Conservation (phyloP, 2,113 vertebrate species). For the Hydrolagus affinis region DNA sequence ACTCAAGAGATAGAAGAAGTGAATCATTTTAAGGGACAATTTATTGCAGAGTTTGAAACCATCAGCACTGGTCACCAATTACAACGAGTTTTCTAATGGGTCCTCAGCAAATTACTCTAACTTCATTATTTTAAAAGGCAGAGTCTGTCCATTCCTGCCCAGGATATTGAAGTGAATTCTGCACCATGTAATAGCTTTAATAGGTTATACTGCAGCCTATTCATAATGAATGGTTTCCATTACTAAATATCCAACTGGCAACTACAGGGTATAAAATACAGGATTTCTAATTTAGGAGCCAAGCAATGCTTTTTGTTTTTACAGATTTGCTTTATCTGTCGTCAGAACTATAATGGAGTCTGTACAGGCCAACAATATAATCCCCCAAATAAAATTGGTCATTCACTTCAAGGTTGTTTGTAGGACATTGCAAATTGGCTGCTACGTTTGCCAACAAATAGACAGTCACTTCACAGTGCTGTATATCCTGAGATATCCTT, state of each 20-base stretch:
- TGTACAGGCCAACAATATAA: too few relatives aligned
- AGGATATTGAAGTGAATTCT: background rate
- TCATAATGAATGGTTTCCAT: background rate
- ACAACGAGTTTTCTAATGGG: background rate
- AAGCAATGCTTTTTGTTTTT: background rate
- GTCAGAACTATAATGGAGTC: too few relatives aligned
- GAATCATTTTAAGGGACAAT: constrained; percentile 11
- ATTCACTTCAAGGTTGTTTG: too few relatives aligned
- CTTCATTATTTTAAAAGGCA: constrained; percentile 18
- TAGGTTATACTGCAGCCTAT: background rate
- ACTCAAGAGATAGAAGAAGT: background rate
- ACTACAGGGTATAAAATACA: background rate
- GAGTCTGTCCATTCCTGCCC: background rate
- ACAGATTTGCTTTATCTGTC: background rate
- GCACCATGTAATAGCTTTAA: background rate
- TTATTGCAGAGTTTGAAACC: constrained; percentile 3
- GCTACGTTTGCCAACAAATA: too few relatives aligned
- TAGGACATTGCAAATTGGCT: too few relatives aligned
- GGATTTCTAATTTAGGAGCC: background rate
- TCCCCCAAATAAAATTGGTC: too few relatives aligned
- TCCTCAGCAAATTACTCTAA: constrained; percentile 19
- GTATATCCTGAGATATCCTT: too few relatives aligned
- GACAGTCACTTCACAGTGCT: too few relatives aligned
- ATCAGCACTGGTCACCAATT: background rate
- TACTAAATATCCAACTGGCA: background rate